Base-by-base conservation (phyloP, 2,888 invertebrate genomes). In the Dryadula phaetusa region DNA sequence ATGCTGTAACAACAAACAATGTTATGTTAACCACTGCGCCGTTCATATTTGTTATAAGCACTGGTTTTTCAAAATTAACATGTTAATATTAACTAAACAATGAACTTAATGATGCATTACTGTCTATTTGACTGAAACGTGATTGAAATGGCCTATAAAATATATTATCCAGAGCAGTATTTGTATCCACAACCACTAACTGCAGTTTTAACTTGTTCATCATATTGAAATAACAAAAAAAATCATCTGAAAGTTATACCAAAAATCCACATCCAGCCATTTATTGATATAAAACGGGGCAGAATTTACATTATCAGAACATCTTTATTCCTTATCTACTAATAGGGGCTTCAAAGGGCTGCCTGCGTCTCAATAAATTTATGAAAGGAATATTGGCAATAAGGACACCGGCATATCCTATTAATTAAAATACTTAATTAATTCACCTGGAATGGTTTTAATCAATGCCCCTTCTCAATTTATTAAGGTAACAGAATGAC, bases 351-450 rank as follows among this genome's bases (percentile, higher is more conserved):
- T 86, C 88, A 86, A 85, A 88, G 89, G 87, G 87, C 82, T 83
- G 86, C 85, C 82, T 83, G 86, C 85, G 86, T 92, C 92, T 90
- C 91, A 90, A 92, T 92, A 92, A 92, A 91, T 92, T 92, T 89
- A 90, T 90, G 90, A 92, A 92, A 91, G 91, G 91, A 91, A 90
- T 91, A 92, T 92, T 90, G 91, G 86, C 92, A 92, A 92, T 92
- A 92, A 87, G 90, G 88, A 87, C 82, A 84, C 88, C 85, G 87
- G 88, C 82, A 90, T 86, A 90, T 91, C 87, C 89, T 92, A 92
- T 92, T 92, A 92, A 92, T 92, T 92, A 92, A 88, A 90, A 92
- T 92, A 90, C 90, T 91, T 90, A 92, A 92, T 92, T 92, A 92
- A 92, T 92, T 92, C 91, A 92, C 92, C 90, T 92, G 88, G 81